Conservation (phyloP, 2,888 invertebrate species). For the Megalurothrips usitatus region DNA sequence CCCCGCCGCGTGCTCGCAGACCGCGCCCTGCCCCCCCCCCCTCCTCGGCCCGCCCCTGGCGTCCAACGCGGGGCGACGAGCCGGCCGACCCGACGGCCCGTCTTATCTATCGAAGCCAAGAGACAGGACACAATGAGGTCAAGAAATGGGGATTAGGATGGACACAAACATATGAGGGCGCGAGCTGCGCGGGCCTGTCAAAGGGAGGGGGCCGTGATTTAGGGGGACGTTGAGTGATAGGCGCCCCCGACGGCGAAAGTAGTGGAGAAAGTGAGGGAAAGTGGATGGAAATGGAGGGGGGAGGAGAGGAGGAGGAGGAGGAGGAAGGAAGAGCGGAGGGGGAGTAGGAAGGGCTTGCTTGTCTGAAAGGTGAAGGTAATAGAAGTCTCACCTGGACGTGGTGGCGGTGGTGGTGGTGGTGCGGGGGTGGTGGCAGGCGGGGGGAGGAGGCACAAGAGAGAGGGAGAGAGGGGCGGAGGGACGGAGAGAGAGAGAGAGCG, state of each 20-base stretch:
- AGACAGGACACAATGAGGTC: conserved; percentile 26
- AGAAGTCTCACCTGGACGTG: conserved; percentile 22
- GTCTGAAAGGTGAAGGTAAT: conserved; percentile 23
- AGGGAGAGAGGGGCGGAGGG: no score
- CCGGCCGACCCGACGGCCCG: background rate
- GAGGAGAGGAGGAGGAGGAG: background rate
- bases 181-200: conserved; percentile 13
- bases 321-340: background rate
- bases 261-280: conserved; percentile 15
- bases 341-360: background rate
- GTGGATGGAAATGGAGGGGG: conserved; percentile 14
- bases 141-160: conserved; percentile 25
- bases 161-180: conserved; percentile 23
- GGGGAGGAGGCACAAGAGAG: background rate
- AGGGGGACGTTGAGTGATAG: conserved; percentile 19
- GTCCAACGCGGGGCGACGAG: background rate
- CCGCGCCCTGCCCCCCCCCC: no score
- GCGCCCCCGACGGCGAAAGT: background rate
- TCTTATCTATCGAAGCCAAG: conserved; percentile 21
- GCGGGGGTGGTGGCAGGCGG: background rate
- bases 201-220: conserved; percentile 5
- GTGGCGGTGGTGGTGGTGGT: background rate
- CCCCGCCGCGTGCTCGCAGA: no score
- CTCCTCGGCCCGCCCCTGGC: background rate
- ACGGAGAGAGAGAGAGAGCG: background rate